Evolutionary conservation across 2,797 vertebrate genomes (phyloP).

Genomic region (Gobio occitaniae): DNA sequence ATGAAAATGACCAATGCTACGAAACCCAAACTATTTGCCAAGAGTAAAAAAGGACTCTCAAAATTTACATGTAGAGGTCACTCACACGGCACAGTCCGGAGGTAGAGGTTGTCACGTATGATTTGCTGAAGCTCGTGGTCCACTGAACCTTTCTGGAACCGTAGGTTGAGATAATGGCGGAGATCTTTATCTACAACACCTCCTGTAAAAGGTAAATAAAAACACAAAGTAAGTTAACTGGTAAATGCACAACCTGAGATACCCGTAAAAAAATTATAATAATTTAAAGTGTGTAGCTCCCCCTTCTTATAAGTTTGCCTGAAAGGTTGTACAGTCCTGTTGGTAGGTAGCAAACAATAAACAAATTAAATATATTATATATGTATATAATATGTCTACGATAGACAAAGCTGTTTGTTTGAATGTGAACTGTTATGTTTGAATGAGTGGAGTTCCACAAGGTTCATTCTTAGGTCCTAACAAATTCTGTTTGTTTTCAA

Average conservation of each 20-base stretch:
- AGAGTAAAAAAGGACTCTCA: background rate
- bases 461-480: background rate
- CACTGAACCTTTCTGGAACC: constrained; percentile 98
- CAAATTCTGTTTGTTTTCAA: constrained; percentile 1
- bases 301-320: background rate
- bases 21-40: background rate
- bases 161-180: constrained; percentile 99
- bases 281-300: background rate
- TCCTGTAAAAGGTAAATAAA: constrained; percentile 75
- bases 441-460: background rate
- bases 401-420: background rate
- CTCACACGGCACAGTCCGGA: constrained; percentile 99
- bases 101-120: constrained; percentile 99
- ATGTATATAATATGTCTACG: background rate
- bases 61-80: constrained; percentile 56
- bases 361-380: background rate
- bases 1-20: background rate
- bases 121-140: constrained; percentile 99
- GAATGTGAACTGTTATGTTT: background rate
- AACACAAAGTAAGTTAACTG: background rate
- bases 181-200: constrained; percentile 98
- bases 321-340: background rate
- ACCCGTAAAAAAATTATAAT: background rate
- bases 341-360: background rate
- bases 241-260: background rate